Base-by-base conservation (phyloP, 1,140 invertebrate species). In the Rhizoglyphus robini region DNA sequence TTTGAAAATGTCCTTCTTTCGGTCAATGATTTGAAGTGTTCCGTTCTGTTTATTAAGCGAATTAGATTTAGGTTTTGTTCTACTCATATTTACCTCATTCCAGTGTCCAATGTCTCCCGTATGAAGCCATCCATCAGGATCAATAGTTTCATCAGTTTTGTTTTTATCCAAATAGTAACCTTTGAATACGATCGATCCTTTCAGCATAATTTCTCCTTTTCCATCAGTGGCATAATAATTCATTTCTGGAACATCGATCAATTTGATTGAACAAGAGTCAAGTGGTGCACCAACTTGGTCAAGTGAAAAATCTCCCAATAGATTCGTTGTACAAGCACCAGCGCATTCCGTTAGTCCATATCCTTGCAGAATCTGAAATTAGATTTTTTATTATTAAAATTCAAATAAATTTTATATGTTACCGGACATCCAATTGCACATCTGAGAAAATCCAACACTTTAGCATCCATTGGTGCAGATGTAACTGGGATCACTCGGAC, bases 181-280 rank as follows among this genome's bases (percentile, higher is more conserved):
- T 64, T 74, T 69, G 70, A 79, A 78, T 48, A 80, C 74, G 73
- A 91, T 95, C 25, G 88, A 85, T 41, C 92, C 93, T 72, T 90
- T 88, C 25, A 96, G 86, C 73, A 91, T 96, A 68, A 92, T 85
- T 76, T 94, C 90, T 1, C 73, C 74, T 67, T 74, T 71, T 67
- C 87, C 86, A 72, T 88, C 86, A 69, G 82, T 79, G 64, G 92
- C 87, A 78, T 82, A 95, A 74, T 97, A 98, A 74, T 95, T 89
- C 91, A 98, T 96, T 75, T 98, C 94, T 65, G 94, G 91, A 63
- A 97, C 93, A 78, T 97, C 94, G 27, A 88, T 86, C 68, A 99
- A 77, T 82, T 97, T 97, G 54, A 97, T 82, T 74, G 86, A 87
- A 75, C 86, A 90, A 77, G 92, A 95, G 58, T 87, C 84, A 32